These are phyloP conservation scores for Limnothrissa miodon DNA, from an alignment of 2,113 vertebrate genomes.

Conservation along the genomic window DNA sequence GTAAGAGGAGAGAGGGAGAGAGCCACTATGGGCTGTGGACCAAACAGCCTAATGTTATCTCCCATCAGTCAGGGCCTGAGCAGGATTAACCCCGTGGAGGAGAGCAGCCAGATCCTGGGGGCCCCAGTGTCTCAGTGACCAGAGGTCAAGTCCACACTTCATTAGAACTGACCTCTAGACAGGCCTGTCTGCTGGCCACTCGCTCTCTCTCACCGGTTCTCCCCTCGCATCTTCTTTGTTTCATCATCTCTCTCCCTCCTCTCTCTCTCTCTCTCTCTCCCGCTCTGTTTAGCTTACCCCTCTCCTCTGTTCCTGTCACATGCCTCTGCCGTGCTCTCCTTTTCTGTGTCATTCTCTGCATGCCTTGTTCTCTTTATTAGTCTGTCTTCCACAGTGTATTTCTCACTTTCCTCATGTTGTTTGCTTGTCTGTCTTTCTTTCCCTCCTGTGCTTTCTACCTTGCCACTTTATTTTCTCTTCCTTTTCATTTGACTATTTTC, in stretches of 20 bases:
- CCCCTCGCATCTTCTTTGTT: neutral
- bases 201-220: neutral
- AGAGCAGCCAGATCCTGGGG: conserved; percentile 22
- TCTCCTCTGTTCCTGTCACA: no score
- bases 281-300: neutral
- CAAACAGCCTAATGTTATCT: conserved; percentile 41
- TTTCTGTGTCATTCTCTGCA: conserved; percentile 1
- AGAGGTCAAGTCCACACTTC: conserved; percentile 39
- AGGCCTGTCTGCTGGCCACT: neutral
- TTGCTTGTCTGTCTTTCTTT: neutral
- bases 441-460: neutral
- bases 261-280: neutral
- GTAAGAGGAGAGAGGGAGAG: neutral
- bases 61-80: conserved; percentile 43
- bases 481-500: neutral
- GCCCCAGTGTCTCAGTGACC: conserved; percentile 20
- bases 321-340: no score
- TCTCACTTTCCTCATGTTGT: neutral
- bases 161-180: conserved; percentile 39
- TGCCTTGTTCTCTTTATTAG: conserved; percentile 16
- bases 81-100: conserved; percentile 37
- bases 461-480: neutral
- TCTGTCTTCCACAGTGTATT: conserved; percentile 8
- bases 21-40: conserved; percentile 15
- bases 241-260: neutral